Evolutionary conservation across 2,888 invertebrate genomes (phyloP).

Genomic region (Plebejus argus): DNA sequence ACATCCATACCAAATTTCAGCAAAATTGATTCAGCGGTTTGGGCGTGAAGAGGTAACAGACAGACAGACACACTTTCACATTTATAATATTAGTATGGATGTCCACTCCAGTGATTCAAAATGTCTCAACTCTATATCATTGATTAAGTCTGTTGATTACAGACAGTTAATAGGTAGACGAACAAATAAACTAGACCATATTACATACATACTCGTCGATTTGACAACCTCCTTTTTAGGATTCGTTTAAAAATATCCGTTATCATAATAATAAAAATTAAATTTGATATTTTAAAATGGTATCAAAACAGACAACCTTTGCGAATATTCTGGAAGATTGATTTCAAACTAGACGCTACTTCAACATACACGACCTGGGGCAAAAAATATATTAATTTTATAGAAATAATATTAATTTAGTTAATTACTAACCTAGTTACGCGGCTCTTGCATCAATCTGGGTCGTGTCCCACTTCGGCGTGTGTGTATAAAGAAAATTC

Average conservation of each 20-base stretch:
- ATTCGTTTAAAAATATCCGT: background rate
- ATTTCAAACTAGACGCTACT: background rate
- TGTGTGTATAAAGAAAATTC: conserved; percentile 23
- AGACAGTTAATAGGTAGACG: too few species aligned
- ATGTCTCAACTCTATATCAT: too few species aligned
- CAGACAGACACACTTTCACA: too few species aligned
- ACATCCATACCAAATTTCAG: too few species aligned
- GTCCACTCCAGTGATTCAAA: too few species aligned
- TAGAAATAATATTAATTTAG: conserved; percentile 14
- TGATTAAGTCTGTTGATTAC: too few species aligned
- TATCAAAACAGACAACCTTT: background rate
- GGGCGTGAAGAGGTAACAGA: too few species aligned
- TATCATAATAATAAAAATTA: background rate
- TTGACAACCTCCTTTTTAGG: too few species aligned
- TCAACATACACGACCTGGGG: background rate
- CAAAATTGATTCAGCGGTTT: too few species aligned
- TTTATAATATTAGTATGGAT: too few species aligned
- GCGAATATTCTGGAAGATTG: background rate
- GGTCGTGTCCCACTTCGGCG: conserved; percentile 18
- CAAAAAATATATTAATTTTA: conserved; percentile 12
- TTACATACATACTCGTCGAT: too few species aligned
- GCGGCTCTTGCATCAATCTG: conserved; percentile 13
- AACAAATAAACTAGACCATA: background rate
- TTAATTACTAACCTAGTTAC: conserved; percentile 28
- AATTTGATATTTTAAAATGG: background rate